Conservation (phyloP, 2,888 invertebrate species). For the Icerya purchasi region DNA sequence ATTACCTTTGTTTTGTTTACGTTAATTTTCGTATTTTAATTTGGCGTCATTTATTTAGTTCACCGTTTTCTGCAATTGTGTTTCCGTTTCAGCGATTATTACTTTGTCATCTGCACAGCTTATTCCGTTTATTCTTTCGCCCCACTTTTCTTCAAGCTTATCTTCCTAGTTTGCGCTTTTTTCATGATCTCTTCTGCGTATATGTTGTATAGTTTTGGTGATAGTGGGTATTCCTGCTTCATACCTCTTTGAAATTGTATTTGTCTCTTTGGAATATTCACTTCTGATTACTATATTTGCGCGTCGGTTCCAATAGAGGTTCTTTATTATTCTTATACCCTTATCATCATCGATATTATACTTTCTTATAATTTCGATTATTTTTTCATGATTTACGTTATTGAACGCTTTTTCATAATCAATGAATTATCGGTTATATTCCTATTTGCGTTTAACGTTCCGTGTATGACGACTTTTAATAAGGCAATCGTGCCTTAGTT, state of each 20-base stretch:
- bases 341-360: neutral
- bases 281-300: neutral
- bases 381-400: neutral
- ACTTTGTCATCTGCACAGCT: neutral
- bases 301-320: too few relatives aligned
- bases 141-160: neutral
- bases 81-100: neutral
- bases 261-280: neutral
- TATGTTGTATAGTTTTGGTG: neutral
- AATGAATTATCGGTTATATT: neutral
- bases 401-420: neutral
- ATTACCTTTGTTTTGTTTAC: neutral
- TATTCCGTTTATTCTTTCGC: neutral
- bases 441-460: neutral
- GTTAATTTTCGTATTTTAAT: neutral
- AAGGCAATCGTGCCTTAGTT: neutral
- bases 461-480: neutral
- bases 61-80: neutral
- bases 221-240: too few relatives aligned
- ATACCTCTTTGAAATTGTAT: too few relatives aligned
- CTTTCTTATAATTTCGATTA: neutral
- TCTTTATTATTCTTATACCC: neutral
- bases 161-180: neutral
- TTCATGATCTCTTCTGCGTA: neutral
- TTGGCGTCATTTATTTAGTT: neutral